phyloP scores from a whole-genome alignment of 2,113 vertebrate species.

The Balaeniceps rex region DNA sequence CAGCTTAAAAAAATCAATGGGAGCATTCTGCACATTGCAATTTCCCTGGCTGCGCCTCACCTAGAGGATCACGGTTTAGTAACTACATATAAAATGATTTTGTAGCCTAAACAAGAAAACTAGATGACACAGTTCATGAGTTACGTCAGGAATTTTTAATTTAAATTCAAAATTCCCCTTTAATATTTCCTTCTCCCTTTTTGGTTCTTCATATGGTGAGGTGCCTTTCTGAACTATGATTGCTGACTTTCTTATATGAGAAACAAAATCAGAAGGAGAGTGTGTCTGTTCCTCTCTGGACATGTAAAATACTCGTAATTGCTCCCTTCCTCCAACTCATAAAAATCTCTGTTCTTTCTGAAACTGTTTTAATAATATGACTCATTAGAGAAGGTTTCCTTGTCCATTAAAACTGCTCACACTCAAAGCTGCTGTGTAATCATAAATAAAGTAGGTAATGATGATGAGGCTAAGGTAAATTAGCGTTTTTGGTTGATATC shows the following conservation, averaged over 20 bases:
- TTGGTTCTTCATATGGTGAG: neutral
- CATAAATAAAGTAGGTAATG: neutral
- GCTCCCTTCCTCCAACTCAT: neutral
- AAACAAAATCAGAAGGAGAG: neutral
- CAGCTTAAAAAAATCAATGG: neutral
- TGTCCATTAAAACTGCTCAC: neutral
- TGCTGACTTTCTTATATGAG: neutral
- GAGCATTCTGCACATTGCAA: neutral
- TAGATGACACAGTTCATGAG: neutral
- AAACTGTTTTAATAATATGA: neutral
- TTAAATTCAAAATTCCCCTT: neutral
- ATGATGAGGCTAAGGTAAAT: neutral
- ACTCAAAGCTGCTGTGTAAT: neutral
- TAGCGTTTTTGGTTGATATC: neutral
- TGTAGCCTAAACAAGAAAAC: neutral
- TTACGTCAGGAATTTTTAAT: neutral
- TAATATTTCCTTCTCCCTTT: neutral
- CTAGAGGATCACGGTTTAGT: neutral
- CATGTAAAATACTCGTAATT: neutral
- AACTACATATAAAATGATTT: neutral
- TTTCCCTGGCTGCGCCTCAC: neutral
- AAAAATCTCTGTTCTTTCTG: neutral
- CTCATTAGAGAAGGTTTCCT: neutral
- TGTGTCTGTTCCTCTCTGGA: neutral
- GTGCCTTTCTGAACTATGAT: neutral